Percentiles rank a stretch among this genome's conserved stretches.
phyloP scores from a whole-genome alignment of 1,140 invertebrate genomes.

The Conus betulinus region DNA sequence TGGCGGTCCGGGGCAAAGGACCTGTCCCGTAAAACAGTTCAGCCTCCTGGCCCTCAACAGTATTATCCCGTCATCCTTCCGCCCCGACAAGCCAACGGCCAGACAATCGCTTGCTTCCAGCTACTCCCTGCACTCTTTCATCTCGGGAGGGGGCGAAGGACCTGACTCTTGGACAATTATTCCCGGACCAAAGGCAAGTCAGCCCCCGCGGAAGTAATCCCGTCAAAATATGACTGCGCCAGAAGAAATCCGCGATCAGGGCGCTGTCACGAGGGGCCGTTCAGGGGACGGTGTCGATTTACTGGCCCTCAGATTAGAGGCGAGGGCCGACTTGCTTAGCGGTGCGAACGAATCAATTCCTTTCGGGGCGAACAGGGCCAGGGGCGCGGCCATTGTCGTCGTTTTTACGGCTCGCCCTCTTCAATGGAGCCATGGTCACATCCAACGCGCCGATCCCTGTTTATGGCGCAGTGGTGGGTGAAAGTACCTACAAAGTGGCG shows the following conservation, averaged over 20 bases:
- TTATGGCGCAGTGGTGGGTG: neutral
- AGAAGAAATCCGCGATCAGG: neutral
- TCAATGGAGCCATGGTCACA: neutral
- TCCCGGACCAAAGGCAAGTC: neutral
- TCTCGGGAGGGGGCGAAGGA: neutral
- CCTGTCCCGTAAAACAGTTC: slow-evolving; percentile 2
- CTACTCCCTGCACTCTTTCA: neutral
- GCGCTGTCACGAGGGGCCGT: neutral
- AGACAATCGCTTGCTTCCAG: slow-evolving; percentile 11
- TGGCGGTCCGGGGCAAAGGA: neutral
- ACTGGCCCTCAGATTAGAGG: slow-evolving; percentile 1
- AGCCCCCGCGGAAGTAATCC: neutral
- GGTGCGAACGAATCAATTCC: slow-evolving; percentile 23
- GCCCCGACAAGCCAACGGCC: neutral
- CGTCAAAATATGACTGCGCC: slow-evolving; percentile 3
- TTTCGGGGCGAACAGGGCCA: neutral
- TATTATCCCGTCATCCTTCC: neutral
- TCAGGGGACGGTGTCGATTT: neutral
- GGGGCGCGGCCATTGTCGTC: neutral
- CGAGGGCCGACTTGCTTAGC: neutral
- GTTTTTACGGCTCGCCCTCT: neutral
- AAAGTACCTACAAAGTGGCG: neutral
- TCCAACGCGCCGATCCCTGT: neutral
- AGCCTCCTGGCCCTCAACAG: neutral
- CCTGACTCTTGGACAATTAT: neutral